Evolutionary conservation across 2,797 vertebrate species (phyloP), one percentile per base, ranked within the genome.

Genomic region (Pterois miles): DNA sequence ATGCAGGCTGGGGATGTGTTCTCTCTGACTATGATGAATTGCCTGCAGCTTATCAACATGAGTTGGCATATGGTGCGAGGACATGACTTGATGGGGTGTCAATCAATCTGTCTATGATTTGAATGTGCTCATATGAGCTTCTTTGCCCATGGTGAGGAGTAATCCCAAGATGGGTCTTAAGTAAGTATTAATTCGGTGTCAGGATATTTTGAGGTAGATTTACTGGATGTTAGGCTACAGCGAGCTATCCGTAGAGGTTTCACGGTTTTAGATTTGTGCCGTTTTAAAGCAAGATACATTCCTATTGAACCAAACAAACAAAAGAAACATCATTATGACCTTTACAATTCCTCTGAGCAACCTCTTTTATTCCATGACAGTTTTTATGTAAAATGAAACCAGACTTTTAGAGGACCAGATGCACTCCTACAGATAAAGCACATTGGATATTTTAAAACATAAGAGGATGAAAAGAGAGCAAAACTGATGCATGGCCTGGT

Each of bases 1-100:
- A 63, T 73, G 76, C 76, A 70, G 82, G 67, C 86, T 68, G 81
- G 69, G 73, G 87, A 90, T 75, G 87, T 82, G 68, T 80, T 81
- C 70, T 34, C 53, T 63, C 78, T 90, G 93, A 94, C 93, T 22
- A 92, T 91, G 93, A 94, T 93, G 85, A 94, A 95, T 94, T 92
- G 89, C 92, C 91, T 87, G 82, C 81, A 86, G 90, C 90, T 93
- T 90, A 93, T 94, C 92, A 93, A 91, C 86, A 82, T 48, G 72
- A 86, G 79, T 79, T 89, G 90, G 86, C 92, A 93, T 92, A 90
- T 91, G 93, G 89, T 81, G 84, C 29, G 85, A 87, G 84, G 84
- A 91, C 93, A 82, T 52, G 83, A 76, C 89, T 79, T 93, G 93
- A 94, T 72, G 90, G 89, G 86, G 71, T 91, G 93, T 94, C 94